Base-by-base conservation (phyloP, 1,140 invertebrate species). In the Agrypnia vestita region DNA sequence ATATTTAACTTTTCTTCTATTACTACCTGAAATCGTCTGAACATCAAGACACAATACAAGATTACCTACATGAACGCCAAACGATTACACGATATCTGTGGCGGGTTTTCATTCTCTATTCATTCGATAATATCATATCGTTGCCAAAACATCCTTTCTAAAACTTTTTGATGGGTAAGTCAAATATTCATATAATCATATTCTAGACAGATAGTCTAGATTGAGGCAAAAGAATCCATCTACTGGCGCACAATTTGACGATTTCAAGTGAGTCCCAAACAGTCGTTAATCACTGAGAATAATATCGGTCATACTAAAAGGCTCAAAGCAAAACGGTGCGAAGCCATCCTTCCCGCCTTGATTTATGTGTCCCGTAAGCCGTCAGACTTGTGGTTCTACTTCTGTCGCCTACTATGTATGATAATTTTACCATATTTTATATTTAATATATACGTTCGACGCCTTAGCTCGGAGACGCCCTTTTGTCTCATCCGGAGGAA, bases 361-460 rank as follows among this genome's bases (percentile, higher is more conserved):
- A 81, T 81, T 81, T 81, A 81, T 81, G 80, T 64, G 43, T 13
- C 51, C 25, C 59, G 61, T 75, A 81, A 77, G 75, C 53, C 51
- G 46, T 53, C 19, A 72, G 17, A 80, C 59, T 81, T 78, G 44
- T 46, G 7, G n/a, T 15, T 3, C 19, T 55, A 62, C 76, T 51
- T 69, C 80, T 51, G 1, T 51, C 49, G 8, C 49, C 76, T 67
- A 75, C 76, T 78, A 81, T 81, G 59, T 81, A 81, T 81, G 80
- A 81, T 81, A 81, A 81, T 81, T 81, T 78, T n/a, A 35, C 69
- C 69, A 81, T 81, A 81, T 81, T 78, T 81, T 56, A 81, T 61
- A 56, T 81, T 81, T 81, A 81, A 81, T 81, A 81, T 78, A 71
- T 81, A 78, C 76, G 67, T 73, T 78, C 74, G 76, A 81, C 75